Conservation (phyloP, 2,888 invertebrate species). For the Allophyes oxyacanthae region DNA sequence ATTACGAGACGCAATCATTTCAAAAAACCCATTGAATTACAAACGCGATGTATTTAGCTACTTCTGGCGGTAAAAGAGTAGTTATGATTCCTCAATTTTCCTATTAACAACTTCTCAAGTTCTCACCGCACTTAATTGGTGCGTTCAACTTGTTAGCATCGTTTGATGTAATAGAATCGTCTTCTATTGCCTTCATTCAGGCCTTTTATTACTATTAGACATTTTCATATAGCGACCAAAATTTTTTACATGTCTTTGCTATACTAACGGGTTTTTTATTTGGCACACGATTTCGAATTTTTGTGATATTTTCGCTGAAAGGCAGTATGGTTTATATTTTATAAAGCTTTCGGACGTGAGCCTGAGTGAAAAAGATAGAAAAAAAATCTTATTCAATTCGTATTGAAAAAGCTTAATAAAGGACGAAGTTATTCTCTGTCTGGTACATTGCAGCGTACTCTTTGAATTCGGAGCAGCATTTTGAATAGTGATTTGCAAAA, state of each 20-base stretch:
- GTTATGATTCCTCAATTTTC: constrained; percentile 32
- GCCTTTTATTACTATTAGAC: constrained; percentile 26
- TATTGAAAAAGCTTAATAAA: constrained; percentile 31
- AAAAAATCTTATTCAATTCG: constrained; percentile 30
- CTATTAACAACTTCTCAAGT: constrained; percentile 38
- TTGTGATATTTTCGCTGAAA: constrained; percentile 13
- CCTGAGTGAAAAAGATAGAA: constrained; percentile 27
- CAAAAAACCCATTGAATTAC: constrained; percentile 11
- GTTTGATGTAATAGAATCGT: constrained; percentile 36
- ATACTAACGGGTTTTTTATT: constrained; percentile 12
- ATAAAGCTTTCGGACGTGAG: constrained; percentile 12
- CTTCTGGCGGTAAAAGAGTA: constrained; percentile 24
- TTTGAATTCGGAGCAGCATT: constrained; percentile 23
- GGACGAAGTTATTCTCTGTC: constrained; percentile 27
- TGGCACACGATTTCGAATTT: constrained; percentile 21
- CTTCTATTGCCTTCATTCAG: constrained; percentile 32
- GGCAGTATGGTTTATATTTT: constrained; percentile 11
- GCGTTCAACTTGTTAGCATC: constrained; percentile 51
- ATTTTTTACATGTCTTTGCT: constrained; percentile 9
- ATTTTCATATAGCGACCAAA: constrained; percentile 4
- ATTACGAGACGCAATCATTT: constrained; percentile 18
- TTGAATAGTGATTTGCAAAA: constrained; percentile 25
- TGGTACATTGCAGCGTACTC: constrained; percentile 24
- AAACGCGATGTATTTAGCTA: constrained; percentile 3
- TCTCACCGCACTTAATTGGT: constrained; percentile 32